phyloP scores from a whole-genome alignment of 1,140 invertebrate genomes.

The Trypoxylus dichotomus region DNA sequence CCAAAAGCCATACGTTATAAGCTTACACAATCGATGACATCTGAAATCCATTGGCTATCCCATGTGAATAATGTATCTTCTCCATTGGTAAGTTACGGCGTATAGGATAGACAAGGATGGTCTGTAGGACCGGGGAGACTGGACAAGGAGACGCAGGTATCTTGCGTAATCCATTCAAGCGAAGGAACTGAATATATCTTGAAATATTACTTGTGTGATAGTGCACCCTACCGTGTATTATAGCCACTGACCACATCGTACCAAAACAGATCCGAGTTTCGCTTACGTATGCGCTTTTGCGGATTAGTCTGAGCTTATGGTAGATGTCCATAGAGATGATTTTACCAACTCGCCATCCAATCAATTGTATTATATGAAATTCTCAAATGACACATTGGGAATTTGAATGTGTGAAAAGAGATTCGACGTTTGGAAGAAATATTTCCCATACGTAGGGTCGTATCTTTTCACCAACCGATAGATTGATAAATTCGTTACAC shows the following conservation, averaged over 20 bases:
- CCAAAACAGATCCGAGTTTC: slow-evolving; percentile 1
- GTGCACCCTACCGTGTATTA: slow-evolving; percentile 17
- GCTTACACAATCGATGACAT: slow-evolving; percentile 25
- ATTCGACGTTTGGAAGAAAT: slow-evolving; percentile 9
- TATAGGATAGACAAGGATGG: neutral
- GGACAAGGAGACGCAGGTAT: neutral
- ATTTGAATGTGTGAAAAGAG: slow-evolving; percentile 1
- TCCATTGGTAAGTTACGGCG: neutral
- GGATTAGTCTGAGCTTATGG: neutral
- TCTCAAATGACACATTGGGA: neutral
- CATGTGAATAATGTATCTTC: slow-evolving; percentile 10
- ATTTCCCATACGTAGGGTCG: neutral
- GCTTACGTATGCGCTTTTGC: neutral
- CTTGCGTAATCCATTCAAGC: slow-evolving; percentile 22
- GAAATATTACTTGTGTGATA: slow-evolving; percentile 18
- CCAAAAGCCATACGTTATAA: slow-evolving; percentile 8
- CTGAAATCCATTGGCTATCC: slow-evolving; percentile 18
- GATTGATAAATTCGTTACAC: slow-evolving; percentile 5
- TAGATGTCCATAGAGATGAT: neutral
- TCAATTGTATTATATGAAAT: slow-evolving; percentile 12
- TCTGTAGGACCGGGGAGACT: neutral
- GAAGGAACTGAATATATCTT: slow-evolving; percentile 18
- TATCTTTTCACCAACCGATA: neutral
- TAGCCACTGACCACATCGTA: slow-evolving; percentile 18
- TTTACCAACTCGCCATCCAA: neutral